Percentiles rank a stretch among this genome's conserved stretches.
Evolutionary conservation across 2,113 vertebrate species (phyloP).

Genomic region (Dromaius novaehollandiae): DNA sequence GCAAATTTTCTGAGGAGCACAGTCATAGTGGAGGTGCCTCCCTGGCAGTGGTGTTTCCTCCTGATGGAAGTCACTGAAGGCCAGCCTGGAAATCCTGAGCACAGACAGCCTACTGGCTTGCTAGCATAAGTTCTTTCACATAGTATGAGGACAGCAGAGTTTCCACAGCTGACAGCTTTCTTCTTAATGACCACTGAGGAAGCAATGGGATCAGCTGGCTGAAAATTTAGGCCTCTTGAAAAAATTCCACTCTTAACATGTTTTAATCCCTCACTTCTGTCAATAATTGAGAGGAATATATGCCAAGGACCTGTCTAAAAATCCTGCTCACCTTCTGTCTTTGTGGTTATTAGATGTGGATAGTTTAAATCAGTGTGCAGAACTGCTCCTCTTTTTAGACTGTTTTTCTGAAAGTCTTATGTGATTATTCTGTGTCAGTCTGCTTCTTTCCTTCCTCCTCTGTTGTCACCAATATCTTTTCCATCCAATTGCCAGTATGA

Average conservation of each 20-base stretch:
- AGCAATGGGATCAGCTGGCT: neutral
- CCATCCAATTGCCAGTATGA: accelerated
- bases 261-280: neutral
- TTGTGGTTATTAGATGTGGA: neutral
- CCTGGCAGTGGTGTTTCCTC: neutral
- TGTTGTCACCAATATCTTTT: neutral
- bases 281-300: neutral
- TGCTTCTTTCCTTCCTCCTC: neutral
- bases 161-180: neutral
- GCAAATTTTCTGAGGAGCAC: neutral
- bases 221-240: neutral
- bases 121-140: neutral
- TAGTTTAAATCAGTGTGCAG: neutral
- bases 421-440: neutral
- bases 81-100: neutral
- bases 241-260: neutral
- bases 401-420: neutral
- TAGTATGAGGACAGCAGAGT: neutral
- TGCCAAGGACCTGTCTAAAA: neutral
- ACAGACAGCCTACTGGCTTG: neutral
- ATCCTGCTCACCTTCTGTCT: neutral
- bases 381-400: neutral
- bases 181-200: neutral
- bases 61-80: neutral
- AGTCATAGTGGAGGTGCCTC: neutral